Evolutionary conservation across 2,113 vertebrate genomes (phyloP), one percentile per base, ranked within the genome.

Genomic region (Ancistrus triradiatus): DNA sequence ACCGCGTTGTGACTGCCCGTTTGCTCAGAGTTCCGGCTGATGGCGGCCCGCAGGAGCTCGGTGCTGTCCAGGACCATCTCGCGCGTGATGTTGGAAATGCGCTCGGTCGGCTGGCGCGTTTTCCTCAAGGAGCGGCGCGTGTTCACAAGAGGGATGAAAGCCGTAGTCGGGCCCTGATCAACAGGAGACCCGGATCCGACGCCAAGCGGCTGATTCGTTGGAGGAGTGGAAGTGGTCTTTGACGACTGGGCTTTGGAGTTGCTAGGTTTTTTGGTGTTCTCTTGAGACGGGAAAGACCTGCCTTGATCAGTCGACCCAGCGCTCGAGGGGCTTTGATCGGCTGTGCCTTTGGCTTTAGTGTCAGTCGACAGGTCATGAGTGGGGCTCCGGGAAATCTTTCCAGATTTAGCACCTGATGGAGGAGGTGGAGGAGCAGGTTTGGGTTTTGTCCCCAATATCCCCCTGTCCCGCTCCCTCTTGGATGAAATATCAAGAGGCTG

Each of bases 1-100:
- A 99, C 95, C 0, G 93, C 91, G 0, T 91, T 91, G 80, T 98
- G 96, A 85, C 93, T 97, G 8, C 89, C 94, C 71, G 91, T 94
- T 73, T 98, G 95, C 75, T 97, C 96, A 0, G 93, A 94, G 85
- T 95, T 93, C 66, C 86, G 90, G 77, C 80, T 91, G 74, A 98
- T 95, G 78, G 95, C 93, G 0, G 87, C 61, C 6, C 92, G 88
- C 0, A 98, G 89, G 7, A 86, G 88, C 81, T 95, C 92, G 0
- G 91, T 88, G 78, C 93, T 87, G 17, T 95, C 92, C 78, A 99
- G 37, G 57, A 98, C 89, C 80, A 89, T 91, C 3, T 94, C 90
- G 6, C 92, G 91, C 0, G 95, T 98, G 85, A 95, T 87, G 0
- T 90, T 95, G 59, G 90, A 83, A 0, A 93, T 85, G 63, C 92